A percentile compares a stretch with the other conserved stretches of the same genome.
These are phyloP conservation scores for Hirtodrosophila duncani DNA, from an alignment of 2,888 invertebrate genomes.

Conservation along the genomic window DNA sequence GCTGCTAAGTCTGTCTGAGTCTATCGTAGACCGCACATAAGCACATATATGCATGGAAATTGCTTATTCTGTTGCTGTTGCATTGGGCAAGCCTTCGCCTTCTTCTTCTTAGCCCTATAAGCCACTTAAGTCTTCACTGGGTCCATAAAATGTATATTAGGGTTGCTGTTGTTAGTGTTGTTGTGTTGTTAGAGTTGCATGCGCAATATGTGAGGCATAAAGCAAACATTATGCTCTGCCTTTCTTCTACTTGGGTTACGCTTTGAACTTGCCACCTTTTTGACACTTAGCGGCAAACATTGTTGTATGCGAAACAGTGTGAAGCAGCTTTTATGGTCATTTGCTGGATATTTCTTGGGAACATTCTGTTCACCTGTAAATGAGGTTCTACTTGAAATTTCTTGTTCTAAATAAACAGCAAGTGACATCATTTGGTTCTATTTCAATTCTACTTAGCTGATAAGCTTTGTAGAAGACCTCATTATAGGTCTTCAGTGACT, in stretches of 20 bases:
- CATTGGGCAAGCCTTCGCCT: slow-evolving; percentile 30
- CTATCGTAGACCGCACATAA: too few relatives aligned
- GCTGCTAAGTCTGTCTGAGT: too few relatives aligned
- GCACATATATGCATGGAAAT: slow-evolving; percentile 1
- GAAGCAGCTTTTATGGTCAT: neutral
- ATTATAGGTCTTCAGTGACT: too few relatives aligned
- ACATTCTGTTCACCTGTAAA: neutral
- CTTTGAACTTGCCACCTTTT: slow-evolving; percentile 21
- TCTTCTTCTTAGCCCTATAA: slow-evolving; percentile 14
- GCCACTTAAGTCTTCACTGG: slow-evolving; percentile 34
- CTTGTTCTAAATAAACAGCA: slow-evolving; percentile 2
- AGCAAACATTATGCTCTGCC: slow-evolving; percentile 19
- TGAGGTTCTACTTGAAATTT: neutral
- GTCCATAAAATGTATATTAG: slow-evolving; percentile 17
- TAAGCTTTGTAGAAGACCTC: too few relatives aligned
- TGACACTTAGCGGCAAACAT: slow-evolving; percentile 23
- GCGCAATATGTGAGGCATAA: slow-evolving; percentile 24
- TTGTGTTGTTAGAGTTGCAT: slow-evolving; percentile 12
- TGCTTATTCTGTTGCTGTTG: slow-evolving; percentile 7
- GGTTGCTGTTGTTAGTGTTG: slow-evolving; percentile 4
- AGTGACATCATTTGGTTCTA: slow-evolving; percentile 18
- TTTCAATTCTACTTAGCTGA: too few relatives aligned
- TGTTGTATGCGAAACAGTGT: slow-evolving; percentile 8
- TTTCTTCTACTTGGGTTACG: slow-evolving; percentile 27
- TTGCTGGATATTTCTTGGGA: neutral